Base-by-base conservation (phyloP, 2,888 invertebrate genomes). In the Agonopterix alstromeriana region DNA sequence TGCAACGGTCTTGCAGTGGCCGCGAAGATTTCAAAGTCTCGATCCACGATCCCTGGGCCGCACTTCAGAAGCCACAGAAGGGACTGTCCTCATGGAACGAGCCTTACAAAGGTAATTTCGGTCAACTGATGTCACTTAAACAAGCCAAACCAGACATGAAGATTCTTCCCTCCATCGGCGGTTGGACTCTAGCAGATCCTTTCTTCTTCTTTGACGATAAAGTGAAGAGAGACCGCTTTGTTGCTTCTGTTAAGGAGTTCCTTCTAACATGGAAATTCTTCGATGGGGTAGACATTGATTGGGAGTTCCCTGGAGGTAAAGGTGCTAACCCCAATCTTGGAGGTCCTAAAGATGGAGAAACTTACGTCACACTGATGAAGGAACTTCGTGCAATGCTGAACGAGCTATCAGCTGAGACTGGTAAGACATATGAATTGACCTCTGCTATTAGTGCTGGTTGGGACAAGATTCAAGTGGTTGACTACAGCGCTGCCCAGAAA, bases 251-350 rank as follows among this genome's bases (percentile, higher is more conserved):
- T 0, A 86, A 81, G 54, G 88, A 88, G 42, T 88, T 88, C 67
- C 72, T 88, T 0, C 70, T 77, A 52, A 88, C 88, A 1, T 88
- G 88, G 88, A 88, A 88, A 54, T 88, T 88, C 77, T 88, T 87
- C 46, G 88, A 88, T 43, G 88, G 88, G 17, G 86, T 88, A 2
- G 88, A 88, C 42, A 88, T 88, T 48, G 88, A 88, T 54, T 88
- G 88, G 88, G 88, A 88, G 54, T 88, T 88, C 78, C 88, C 88
- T 61, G 88, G 88, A 43, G 88, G 88, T 51, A 87, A 88, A 50
- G 88, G 88, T 10, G 88, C 88, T 4, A 88, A 87, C 57, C 87
- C 87, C 36, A 65, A 80, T 45, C 74, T 88, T 8, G 88, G 88
- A 9, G 70, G 81, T 9, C 86, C 87, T 36, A 73, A 84, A 42